Evolutionary conservation across 1,140 invertebrate species (phyloP).

Genomic region (Antheraea mylitta): DNA sequence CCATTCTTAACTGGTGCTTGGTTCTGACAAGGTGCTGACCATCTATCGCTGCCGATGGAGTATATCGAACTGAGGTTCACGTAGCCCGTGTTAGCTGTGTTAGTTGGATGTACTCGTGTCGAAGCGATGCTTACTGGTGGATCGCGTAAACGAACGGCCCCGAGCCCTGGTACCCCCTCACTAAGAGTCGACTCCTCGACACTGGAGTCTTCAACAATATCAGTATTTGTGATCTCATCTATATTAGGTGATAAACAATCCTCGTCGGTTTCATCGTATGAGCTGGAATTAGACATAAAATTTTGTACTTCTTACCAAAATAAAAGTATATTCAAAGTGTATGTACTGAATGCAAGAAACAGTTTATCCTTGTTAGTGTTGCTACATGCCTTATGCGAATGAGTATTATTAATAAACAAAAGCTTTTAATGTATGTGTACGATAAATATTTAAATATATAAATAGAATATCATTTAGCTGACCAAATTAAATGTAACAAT

Average conservation of each 20-base stretch:
- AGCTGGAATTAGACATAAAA: conserved; percentile 67
- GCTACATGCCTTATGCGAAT: conserved; percentile 65
- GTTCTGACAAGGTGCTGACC: conserved; percentile 38
- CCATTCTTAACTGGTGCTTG: conserved; percentile 43
- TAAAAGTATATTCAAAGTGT: conserved; percentile 25
- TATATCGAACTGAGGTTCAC: conserved; percentile 76
- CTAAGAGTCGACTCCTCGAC: conserved; percentile 65
- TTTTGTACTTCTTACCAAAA: background rate
- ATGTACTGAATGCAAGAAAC: conserved; percentile 75
- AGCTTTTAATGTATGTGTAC: conserved; percentile 32
- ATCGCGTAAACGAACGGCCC: conserved; percentile 6
- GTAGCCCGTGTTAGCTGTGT: conserved; percentile 37
- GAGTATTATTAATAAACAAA: conserved; percentile 67
- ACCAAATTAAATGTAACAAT: background rate
- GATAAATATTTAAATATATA: background rate
- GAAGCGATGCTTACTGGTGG: background rate
- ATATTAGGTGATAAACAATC: conserved; percentile 82
- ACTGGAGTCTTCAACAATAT: conserved; percentile 73
- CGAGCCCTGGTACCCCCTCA: conserved; percentile 26
- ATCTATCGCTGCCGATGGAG: conserved; percentile 56
- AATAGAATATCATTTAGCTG: background rate
- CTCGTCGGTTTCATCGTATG: conserved; percentile 83
- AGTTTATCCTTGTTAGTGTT: conserved; percentile 60
- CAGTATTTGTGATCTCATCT: conserved; percentile 79
- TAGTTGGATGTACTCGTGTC: conserved; percentile 11